Conservation (phyloP, 2,888 invertebrate species). For the Tinea semifulvella region DNA sequence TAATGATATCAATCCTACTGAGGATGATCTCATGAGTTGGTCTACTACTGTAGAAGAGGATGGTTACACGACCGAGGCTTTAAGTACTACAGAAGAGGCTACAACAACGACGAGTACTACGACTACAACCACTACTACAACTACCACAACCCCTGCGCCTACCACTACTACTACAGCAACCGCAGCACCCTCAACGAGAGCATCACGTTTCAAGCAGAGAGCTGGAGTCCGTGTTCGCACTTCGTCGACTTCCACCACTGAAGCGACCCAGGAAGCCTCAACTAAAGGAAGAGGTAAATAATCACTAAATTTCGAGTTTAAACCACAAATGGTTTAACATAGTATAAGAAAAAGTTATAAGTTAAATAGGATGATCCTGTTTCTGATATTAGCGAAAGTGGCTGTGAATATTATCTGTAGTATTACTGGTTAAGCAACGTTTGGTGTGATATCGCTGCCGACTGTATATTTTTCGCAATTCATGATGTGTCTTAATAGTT, state of each 20-base stretch:
- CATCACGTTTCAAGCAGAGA: conserved; percentile 52
- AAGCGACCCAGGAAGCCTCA: conserved; percentile 51
- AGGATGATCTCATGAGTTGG: conserved; percentile 33
- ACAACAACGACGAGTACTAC: conserved; percentile 60
- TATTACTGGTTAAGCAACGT: not conserved
- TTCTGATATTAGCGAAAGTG: conserved; percentile 1
- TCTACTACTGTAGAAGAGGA: conserved; percentile 46
- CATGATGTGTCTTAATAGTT: conserved; percentile 3
- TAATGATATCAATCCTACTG: conserved; percentile 59
- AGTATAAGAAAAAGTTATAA: not conserved
- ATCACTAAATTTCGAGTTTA: not conserved
- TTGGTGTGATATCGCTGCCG: not conserved
- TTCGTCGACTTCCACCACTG: conserved; percentile 46
- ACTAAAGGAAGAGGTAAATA: conserved; percentile 58
- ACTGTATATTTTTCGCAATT: not conserved
- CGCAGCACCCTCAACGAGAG: conserved; percentile 44
- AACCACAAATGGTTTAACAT: not conserved
- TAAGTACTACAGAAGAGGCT: conserved; percentile 54
- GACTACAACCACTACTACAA: conserved; percentile 63
- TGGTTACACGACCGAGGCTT: conserved; percentile 50
- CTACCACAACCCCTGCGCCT: conserved; percentile 65
- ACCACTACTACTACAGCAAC: conserved; percentile 59
- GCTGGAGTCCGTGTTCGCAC: conserved; percentile 51
- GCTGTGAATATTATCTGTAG: conserved; percentile 2
- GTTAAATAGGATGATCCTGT: not conserved